Evolutionary conservation across 2,888 invertebrate genomes (phyloP), one percentile per base, ranked within the genome.

Genomic region (Zeuzera pyrina): DNA sequence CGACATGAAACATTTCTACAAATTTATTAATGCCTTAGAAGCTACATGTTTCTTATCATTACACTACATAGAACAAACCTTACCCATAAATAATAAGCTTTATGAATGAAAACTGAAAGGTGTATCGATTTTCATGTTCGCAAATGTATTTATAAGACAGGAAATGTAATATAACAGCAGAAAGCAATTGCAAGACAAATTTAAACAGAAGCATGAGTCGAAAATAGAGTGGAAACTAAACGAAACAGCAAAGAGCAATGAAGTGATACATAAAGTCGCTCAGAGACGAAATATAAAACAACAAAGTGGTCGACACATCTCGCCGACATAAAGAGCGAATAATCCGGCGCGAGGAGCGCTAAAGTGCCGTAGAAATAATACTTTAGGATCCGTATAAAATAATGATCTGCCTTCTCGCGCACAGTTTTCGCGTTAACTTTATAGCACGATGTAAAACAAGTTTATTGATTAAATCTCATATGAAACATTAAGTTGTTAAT

Each of bases 281-380:
- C 42, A 64, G 69, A 70, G 74, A 71, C 76, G 58, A 64, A 71
- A 70, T 74, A 79, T 79, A 81, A 78, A 81, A 81, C 79, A 79
- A 83, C 81, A 78, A 78, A 81, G 78, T 76, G 76, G 73, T 73
- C 65, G 73, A 69, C 69, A 71, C 72, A 77, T 72, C 66, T 60
- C 64, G 62, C 66, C 58, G 57, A 58, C 64, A 65, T 70, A 66
- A 73, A 74, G 64, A 61, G 68, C 65, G 64, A 69, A 74, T 78
- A 74, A 74, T 77, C 66, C 61, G 60, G 61, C 66, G 26, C 19
- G 61, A 68, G 58, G 55, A 67, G 63, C 68, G 61, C 61, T 64
- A 57, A 68, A 73, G 62, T 55, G 57, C 57, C 57, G 54, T 54
- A 52, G 55, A 67, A n/a, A 65, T 65, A 61, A 51, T 63, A 65